These are phyloP conservation scores for Ectropis grisescens DNA, from an alignment of 1,140 invertebrate species.

Conservation along the genomic window DNA sequence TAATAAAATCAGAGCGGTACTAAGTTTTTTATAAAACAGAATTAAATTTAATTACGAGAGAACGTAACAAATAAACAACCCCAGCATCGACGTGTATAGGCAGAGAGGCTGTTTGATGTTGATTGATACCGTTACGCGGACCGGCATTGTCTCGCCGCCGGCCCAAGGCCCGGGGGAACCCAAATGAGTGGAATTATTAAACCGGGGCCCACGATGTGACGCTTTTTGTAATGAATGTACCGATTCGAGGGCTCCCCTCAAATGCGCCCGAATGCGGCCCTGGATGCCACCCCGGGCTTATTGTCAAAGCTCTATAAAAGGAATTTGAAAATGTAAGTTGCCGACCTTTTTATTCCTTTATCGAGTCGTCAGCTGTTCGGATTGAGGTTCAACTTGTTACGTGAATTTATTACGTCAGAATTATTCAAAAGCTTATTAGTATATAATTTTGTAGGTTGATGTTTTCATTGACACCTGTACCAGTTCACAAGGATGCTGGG, in stretches of 20 bases:
- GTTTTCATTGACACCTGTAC: no score
- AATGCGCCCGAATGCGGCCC: slow-evolving; percentile 12
- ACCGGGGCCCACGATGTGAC: slow-evolving; percentile 46
- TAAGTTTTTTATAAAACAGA: no score
- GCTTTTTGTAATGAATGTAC: slow-evolving; percentile 64
- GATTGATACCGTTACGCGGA: slow-evolving; percentile 64
- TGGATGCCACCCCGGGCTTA: slow-evolving; percentile 10
- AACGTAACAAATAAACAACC: slow-evolving; percentile 19
- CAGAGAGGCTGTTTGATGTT: slow-evolving; percentile 57
- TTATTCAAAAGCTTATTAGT: no score
- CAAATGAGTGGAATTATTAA: slow-evolving; percentile 65
- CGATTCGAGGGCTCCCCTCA: slow-evolving; percentile 28
- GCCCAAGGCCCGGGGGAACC: slow-evolving; percentile 40
- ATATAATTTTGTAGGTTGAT: no score
- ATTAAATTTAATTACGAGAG: no score
- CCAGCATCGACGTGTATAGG: slow-evolving; percentile 3
- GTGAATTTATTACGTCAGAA: no score
- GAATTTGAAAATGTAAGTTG: slow-evolving; percentile 20
- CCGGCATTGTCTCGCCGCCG: slow-evolving; percentile 48
- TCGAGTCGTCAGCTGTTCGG: slow-evolving; percentile 15
- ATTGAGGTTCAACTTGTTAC: no score
- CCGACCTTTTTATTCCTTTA: slow-evolving; percentile 7
- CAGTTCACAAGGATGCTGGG: no score
- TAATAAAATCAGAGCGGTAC: no score
- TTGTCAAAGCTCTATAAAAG: slow-evolving; percentile 15